Evolutionary conservation across 2,888 invertebrate genomes (phyloP), one percentile per base, ranked within the genome.

Genomic region (Brachyptera putata): DNA sequence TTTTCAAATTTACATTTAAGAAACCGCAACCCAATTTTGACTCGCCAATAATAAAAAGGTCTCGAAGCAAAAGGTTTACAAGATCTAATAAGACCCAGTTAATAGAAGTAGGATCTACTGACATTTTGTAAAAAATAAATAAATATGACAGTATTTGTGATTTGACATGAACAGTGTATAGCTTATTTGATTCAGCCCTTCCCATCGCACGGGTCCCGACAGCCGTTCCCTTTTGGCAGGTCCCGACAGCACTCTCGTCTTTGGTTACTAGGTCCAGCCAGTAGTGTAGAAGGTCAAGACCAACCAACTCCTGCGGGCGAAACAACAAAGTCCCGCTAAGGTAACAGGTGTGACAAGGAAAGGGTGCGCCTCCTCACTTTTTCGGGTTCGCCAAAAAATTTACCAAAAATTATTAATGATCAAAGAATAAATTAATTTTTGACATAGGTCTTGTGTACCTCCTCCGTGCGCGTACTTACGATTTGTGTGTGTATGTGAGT

Each of bases 271-370:
- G n/a, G n/a, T n/a, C n/a, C n/a, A n/a, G n/a, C n/a, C n/a, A n/a
- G n/a, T n/a, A n/a, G n/a, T n/a, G n/a, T n/a, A 46, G 46, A 46
- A 46, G 46, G 46, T 46, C 46, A 46, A 46, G 46, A 24, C 41
- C 41, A 16, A 41, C 16, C 16, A 46, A 24, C 22, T 21, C 4
- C 4, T 24, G 22, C 21, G 46, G 9, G 39, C 46, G 24, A n/a
- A 24, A 24, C 46, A 21, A 24, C 21, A 46, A 46, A 46, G 46
- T 46, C 46, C 46, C 46, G 46, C 46, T 46, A 46, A 21, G n/a
- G n/a, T 24, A 43, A 22, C 46, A 46, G 46, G 46, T 46, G 46
- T 46, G 3, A 9, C 13, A 1, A 43, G n/a, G n/a, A n/a, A 46
- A 13, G 46, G 46, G 46, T 46, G 46, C 46, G 46, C 46, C 46